Evolutionary conservation across 1,140 invertebrate species (phyloP).

Genomic region (Sarcophaga peregrina): DNA sequence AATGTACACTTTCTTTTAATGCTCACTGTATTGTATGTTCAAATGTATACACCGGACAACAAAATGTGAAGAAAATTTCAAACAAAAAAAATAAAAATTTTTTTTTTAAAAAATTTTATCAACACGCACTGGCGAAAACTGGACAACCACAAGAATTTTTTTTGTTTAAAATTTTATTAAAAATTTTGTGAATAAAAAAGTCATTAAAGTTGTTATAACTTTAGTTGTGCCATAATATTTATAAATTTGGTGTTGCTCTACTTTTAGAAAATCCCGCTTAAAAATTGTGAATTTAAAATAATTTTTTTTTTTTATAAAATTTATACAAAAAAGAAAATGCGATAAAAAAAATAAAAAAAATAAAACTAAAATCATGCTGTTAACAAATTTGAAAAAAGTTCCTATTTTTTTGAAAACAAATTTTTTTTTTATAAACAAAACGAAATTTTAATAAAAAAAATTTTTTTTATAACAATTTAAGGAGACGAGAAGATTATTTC

Average conservation of each 20-base stretch:
- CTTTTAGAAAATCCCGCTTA: background rate
- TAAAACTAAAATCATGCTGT: background rate
- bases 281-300: background rate
- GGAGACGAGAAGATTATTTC: background rate
- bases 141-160: background rate
- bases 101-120: background rate
- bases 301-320: too few species aligned
- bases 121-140: background rate
- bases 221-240: background rate
- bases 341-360: background rate
- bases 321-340: background rate
- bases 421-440: background rate
- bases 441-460: background rate
- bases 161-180: background rate
- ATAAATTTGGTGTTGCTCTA: background rate
- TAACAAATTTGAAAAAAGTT: slow-evolving; percentile 12
- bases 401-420: slow-evolving; percentile 7
- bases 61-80: background rate
- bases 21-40: too few species aligned
- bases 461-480: background rate
- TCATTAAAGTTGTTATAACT: background rate
- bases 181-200: background rate
- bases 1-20: too few species aligned
- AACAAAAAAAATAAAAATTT: background rate
- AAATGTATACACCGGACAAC: background rate